phyloP scores from a whole-genome alignment of 2,888 invertebrate species.

The Sussaba pulchella region DNA sequence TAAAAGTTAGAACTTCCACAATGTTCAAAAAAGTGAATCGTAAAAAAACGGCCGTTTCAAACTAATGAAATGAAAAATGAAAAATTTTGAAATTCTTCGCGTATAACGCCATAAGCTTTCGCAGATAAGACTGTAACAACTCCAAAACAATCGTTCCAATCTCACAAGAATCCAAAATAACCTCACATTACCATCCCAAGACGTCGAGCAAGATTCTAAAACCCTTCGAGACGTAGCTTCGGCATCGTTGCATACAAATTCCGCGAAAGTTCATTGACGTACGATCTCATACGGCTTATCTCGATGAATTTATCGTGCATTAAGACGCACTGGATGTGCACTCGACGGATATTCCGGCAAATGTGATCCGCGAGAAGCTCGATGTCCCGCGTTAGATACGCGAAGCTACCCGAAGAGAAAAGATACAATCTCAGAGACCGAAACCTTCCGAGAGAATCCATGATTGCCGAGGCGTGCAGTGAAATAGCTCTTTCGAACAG shows the following conservation, averaged over 20 bases:
- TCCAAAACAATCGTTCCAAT: too few relatives aligned
- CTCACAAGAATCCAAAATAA: too few relatives aligned
- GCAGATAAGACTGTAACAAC: too few relatives aligned
- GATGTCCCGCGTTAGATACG: not conserved
- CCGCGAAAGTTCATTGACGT: not conserved
- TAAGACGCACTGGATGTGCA: not conserved
- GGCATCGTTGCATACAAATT: not conserved
- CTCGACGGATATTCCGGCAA: not conserved
- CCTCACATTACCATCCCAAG: too few relatives aligned
- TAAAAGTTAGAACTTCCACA: too few relatives aligned
- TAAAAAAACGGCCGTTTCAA: too few relatives aligned
- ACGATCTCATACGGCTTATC: not conserved
- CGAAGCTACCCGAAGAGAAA: slow-evolving; percentile 13
- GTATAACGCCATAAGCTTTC: too few relatives aligned
- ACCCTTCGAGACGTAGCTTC: too few relatives aligned
- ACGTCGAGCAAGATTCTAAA: too few relatives aligned
- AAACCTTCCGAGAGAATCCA: slow-evolving; percentile 32
- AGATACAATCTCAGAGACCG: slow-evolving; percentile 19
- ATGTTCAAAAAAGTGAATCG: too few relatives aligned
- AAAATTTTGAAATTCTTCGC: too few relatives aligned
- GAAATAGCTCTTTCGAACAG: slow-evolving; percentile 57
- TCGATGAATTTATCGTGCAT: not conserved
- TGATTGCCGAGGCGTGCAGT: slow-evolving; percentile 53
- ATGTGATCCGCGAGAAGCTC: slow-evolving; percentile 2
- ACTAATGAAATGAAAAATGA: too few relatives aligned